phyloP scores from a whole-genome alignment of 2,113 vertebrate species.

The Casuarius casuarius region DNA sequence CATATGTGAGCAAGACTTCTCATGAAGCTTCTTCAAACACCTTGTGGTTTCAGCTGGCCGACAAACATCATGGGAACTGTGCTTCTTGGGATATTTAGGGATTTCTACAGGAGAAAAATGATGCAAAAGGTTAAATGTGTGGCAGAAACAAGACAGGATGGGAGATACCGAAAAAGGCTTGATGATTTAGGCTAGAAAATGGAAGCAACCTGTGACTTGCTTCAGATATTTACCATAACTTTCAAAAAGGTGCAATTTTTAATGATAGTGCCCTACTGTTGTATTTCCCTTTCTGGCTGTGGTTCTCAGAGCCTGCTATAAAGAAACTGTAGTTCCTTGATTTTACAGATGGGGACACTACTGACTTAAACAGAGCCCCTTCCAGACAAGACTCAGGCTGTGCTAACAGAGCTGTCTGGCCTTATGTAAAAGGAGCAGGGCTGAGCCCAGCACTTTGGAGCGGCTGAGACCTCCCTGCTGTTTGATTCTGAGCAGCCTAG shows the following conservation, averaged over 20 bases:
- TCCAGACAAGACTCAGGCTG: accelerated
- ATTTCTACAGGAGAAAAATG: accelerated
- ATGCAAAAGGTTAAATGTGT: background rate
- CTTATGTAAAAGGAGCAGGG: accelerated
- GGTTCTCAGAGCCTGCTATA: background rate
- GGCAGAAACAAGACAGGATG: background rate
- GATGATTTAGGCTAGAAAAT: background rate
- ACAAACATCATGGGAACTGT: background rate
- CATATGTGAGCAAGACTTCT: background rate
- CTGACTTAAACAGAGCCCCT: background rate
- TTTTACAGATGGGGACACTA: background rate
- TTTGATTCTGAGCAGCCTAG: accelerated
- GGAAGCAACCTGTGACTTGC: background rate
- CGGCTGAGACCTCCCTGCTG: accelerated
- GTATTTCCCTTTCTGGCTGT: accelerated
- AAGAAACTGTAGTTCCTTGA: accelerated
- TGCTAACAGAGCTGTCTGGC: accelerated
- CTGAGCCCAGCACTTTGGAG: background rate
- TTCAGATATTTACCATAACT: accelerated
- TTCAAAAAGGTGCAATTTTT: background rate
- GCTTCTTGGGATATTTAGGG: background rate
- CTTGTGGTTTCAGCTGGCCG: background rate
- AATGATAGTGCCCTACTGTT: accelerated
- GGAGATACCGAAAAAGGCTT: background rate
- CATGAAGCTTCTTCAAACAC: background rate